Percentiles rank a stretch among this genome's conserved stretches.
Conservation (phyloP, 2,888 invertebrate genomes). For the Hydrotaea diabolus region DNA sequence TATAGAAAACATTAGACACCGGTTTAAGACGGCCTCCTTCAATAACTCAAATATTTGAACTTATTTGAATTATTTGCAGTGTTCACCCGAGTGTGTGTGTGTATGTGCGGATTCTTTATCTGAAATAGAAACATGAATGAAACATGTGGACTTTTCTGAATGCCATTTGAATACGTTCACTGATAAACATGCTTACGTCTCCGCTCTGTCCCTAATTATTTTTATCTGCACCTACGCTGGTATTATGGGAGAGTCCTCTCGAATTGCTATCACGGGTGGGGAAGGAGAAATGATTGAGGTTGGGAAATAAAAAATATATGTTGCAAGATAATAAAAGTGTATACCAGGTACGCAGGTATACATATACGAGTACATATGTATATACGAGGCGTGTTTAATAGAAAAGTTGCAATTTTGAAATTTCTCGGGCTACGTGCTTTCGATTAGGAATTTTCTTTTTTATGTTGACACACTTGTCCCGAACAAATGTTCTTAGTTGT, state of each 20-base stretch:
- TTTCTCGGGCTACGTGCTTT: no score
- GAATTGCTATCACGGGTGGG: not conserved
- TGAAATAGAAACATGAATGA: not conserved
- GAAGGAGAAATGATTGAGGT: not conserved
- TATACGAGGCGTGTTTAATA: no score
- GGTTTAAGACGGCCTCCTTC: no score
- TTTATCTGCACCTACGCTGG: conserved; percentile 27
- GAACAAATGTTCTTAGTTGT: no score
- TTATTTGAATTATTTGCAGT: no score
- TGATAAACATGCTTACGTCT: not conserved
- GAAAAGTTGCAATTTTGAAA: no score
- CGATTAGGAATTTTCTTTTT: no score
- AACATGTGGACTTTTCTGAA: not conserved
- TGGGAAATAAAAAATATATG: conserved; percentile 41
- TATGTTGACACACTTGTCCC: no score
- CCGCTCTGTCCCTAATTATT: conserved; percentile 39
- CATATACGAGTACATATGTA: not conserved
- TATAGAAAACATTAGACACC: no score
- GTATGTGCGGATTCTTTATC: not conserved
- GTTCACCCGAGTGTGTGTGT: no score
- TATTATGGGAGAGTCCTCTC: not conserved
- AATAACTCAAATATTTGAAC: no score
- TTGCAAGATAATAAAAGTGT: conserved; percentile 43
- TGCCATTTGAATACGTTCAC: not conserved
- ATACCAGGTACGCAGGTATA: conserved; percentile 5